phyloP scores from a whole-genome alignment of 2,888 invertebrate species.

The Synergus umbraculus region DNA sequence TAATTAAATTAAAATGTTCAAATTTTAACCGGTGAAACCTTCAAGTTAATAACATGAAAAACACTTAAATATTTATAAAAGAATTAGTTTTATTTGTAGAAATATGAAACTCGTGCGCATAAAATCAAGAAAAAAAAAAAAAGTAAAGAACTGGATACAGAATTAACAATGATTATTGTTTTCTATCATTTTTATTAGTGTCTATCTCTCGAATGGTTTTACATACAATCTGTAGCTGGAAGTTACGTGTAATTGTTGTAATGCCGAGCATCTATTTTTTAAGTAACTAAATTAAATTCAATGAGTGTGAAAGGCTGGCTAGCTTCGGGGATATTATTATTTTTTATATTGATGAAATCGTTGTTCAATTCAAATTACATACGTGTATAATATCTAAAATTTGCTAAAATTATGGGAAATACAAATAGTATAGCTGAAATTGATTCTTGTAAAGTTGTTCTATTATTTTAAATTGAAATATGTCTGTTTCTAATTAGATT shows the following conservation, averaged over 20 bases:
- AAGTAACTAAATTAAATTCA: constrained; percentile 3
- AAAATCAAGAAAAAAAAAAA: neutral
- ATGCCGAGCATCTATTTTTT: constrained; percentile 7
- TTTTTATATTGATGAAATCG: neutral
- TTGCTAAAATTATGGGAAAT: neutral
- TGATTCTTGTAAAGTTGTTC: neutral
- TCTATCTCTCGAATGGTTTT: neutral
- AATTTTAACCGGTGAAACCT: no score
- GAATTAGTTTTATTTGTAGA: neutral
- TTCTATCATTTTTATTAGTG: neutral
- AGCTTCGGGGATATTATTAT: neutral
- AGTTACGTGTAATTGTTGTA: neutral
- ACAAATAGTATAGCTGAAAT: neutral
- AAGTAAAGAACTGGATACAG: neutral
- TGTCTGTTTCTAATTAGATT: neutral
- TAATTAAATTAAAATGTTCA: no score
- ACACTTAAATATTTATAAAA: neutral
- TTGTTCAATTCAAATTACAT: neutral
- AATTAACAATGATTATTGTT: neutral
- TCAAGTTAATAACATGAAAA: no score
- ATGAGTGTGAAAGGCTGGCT: constrained; percentile 7
- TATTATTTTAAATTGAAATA: neutral
- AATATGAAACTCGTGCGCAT: constrained; percentile 7
- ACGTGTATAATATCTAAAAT: neutral
- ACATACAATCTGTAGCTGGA: neutral